A percentile compares a stretch with the other conserved stretches of the same genome.
These are phyloP conservation scores for Scaptomyza polygonia DNA, from an alignment of 2,888 invertebrate genomes.

Conservation along the genomic window DNA sequence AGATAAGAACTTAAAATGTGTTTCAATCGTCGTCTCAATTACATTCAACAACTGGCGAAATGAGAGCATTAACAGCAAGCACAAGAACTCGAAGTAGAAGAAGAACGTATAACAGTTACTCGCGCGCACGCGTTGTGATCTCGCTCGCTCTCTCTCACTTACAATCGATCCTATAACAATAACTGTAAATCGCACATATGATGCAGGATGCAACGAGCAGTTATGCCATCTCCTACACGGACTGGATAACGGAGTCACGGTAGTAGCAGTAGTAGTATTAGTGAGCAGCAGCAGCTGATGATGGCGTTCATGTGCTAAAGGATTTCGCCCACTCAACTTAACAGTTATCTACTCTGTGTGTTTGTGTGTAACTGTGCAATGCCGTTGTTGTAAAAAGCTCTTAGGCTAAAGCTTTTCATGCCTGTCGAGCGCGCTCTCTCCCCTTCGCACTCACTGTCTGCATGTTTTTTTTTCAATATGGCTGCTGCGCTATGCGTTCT, in stretches of 20 bases:
- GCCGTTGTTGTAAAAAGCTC: conserved; percentile 36
- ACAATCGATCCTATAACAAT: conserved; percentile 11
- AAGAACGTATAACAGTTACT: conserved; percentile 22
- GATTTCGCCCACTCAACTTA: background rate
- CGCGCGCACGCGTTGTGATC: conserved; percentile 6
- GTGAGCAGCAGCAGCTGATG: conserved; percentile 12
- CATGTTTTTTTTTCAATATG: conserved; percentile 59
- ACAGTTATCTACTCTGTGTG: conserved; percentile 1
- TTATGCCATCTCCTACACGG: conserved; percentile 84
- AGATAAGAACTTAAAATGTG: conserved; percentile 35
- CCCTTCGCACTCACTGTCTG: conserved; percentile 15
- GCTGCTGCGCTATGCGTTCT: conserved; percentile 60
- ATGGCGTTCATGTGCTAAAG: conserved; percentile 33
- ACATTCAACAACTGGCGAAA: conserved; percentile 27
- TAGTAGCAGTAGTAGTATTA: conserved; percentile 50
- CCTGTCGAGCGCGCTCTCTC: conserved; percentile 8
- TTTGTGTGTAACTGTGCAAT: conserved; percentile 30
- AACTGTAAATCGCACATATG: conserved; percentile 27
- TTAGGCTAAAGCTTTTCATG: conserved; percentile 34
- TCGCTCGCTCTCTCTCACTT: background rate
- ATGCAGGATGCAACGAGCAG: conserved; percentile 84
- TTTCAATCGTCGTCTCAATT: conserved; percentile 35
- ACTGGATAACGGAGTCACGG: conserved; percentile 84
- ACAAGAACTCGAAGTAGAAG: background rate
- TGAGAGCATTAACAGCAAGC: conserved; percentile 18